These are phyloP conservation scores for Tiphia femorata DNA, from an alignment of 2,888 invertebrate species.

Conservation along the genomic window DNA sequence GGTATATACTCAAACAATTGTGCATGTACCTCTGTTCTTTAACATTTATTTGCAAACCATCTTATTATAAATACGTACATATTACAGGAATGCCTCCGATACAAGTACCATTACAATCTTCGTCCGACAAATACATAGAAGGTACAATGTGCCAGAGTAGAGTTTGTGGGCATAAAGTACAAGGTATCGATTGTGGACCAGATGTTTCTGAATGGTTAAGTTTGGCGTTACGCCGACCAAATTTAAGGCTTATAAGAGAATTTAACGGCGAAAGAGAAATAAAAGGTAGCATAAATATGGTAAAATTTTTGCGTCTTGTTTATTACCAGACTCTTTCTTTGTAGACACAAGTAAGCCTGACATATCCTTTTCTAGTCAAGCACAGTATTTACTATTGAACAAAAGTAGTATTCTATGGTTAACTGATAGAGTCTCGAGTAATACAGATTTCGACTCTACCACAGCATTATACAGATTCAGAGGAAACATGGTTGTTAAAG, in stretches of 20 bases:
- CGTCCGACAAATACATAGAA: slow-evolving; percentile 52
- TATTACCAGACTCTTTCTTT: slow-evolving; percentile 19
- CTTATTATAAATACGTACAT: neutral
- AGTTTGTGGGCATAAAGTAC: slow-evolving; percentile 86
- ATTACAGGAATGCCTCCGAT: slow-evolving; percentile 72
- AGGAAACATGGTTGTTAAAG: slow-evolving; percentile 88
- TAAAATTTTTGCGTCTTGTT: neutral
- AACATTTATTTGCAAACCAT: too few species aligned
- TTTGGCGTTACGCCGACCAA: slow-evolving; percentile 77
- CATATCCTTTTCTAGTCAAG: slow-evolving; percentile 83
- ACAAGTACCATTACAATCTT: slow-evolving; percentile 71
- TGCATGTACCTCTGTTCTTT: too few species aligned
- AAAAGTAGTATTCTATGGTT: slow-evolving; percentile 83
- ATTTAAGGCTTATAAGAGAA: slow-evolving; percentile 79
- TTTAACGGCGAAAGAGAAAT: slow-evolving; percentile 37
- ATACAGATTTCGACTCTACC: slow-evolving; percentile 70
- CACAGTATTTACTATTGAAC: slow-evolving; percentile 88
- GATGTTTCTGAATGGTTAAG: slow-evolving; percentile 86
- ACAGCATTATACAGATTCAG: slow-evolving; percentile 85
- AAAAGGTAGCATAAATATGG: slow-evolving; percentile 19
- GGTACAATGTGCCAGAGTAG: slow-evolving; percentile 79
- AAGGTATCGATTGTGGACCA: slow-evolving; percentile 88
- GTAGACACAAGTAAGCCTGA: slow-evolving; percentile 50
- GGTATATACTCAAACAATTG: too few species aligned
- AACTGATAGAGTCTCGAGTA: slow-evolving; percentile 71